Percentiles rank a stretch among this genome's conserved stretches.
These are phyloP conservation scores for Enteromius paludinosus DNA, from an alignment of 2,797 vertebrate species.

Conservation along the genomic window DNA sequence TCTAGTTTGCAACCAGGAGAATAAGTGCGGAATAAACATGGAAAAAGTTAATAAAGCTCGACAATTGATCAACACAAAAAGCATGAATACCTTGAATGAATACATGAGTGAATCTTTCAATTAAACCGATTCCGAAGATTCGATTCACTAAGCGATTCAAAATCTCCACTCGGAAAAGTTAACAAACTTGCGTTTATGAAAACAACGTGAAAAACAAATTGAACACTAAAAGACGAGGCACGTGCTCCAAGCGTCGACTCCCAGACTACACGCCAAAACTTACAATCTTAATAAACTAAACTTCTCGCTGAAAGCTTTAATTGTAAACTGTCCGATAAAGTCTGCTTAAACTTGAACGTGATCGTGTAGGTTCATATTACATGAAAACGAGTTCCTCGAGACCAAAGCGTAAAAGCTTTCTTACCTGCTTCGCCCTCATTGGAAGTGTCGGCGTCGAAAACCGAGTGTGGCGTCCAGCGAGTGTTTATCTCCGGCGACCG, in stretches of 20 bases:
- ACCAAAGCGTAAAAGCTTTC: neutral
- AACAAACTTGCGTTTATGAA: neutral
- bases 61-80: neutral
- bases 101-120: neutral
- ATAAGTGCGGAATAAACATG: neutral
- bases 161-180: neutral
- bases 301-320: neutral
- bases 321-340: neutral
- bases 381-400: neutral
- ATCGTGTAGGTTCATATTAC: neutral
- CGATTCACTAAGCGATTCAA: neutral
- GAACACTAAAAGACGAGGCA: neutral
- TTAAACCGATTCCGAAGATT: constrained; percentile 4
- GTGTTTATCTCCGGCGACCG: constrained; percentile 37
- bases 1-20: neutral
- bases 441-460: neutral
- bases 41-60: neutral
- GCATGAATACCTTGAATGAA: neutral
- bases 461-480: neutral
- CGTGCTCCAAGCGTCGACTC: neutral
- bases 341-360: neutral
- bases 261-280: neutral
- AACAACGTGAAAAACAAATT: neutral
- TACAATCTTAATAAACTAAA: neutral
- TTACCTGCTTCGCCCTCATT: constrained; percentile 44